Percentiles rank a stretch among this genome's conserved stretches.
phyloP scores from a whole-genome alignment of 2,113 vertebrate species.

The Bolborhynchus lineola region DNA sequence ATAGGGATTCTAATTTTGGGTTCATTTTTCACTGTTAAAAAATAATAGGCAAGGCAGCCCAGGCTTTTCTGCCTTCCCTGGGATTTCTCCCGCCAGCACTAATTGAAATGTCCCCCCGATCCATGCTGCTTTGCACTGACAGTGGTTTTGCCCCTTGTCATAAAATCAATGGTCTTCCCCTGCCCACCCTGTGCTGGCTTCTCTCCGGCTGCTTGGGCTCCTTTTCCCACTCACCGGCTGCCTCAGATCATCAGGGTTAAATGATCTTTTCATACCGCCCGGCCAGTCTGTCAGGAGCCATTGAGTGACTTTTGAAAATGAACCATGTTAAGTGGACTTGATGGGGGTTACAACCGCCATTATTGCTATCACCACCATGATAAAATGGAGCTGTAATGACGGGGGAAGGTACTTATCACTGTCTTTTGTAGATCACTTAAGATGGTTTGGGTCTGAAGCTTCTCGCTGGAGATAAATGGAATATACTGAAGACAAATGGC shows the following conservation, averaged over 20 bases:
- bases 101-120: conserved; percentile 87
- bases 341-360: conserved; percentile 74
- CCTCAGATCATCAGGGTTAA: conserved; percentile 82
- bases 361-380: conserved; percentile 70
- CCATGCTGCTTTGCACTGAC: conserved; percentile 76
- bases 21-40: background rate
- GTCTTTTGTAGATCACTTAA: conserved; percentile 71
- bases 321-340: conserved; percentile 77
- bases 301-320: conserved; percentile 74
- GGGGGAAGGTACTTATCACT: conserved; percentile 76
- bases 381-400: conserved; percentile 73
- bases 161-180: conserved; percentile 85
- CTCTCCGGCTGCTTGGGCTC: conserved; percentile 72
- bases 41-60: background rate
- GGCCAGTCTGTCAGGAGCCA: conserved; percentile 76
- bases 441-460: conserved; percentile 70
- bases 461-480: conserved; percentile 70
- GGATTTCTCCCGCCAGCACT: conserved; percentile 49
- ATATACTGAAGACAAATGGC: conserved; percentile 56
- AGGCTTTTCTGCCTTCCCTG: background rate
- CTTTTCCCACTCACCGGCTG: conserved; percentile 67
- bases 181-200: background rate
- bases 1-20: conserved; percentile 22
- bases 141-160: conserved; percentile 88
- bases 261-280: conserved; percentile 83